Evolutionary conservation across 2,797 vertebrate genomes (phyloP), one percentile per base, ranked within the genome.

Genomic region (Lutjanus argentimaculatus): DNA sequence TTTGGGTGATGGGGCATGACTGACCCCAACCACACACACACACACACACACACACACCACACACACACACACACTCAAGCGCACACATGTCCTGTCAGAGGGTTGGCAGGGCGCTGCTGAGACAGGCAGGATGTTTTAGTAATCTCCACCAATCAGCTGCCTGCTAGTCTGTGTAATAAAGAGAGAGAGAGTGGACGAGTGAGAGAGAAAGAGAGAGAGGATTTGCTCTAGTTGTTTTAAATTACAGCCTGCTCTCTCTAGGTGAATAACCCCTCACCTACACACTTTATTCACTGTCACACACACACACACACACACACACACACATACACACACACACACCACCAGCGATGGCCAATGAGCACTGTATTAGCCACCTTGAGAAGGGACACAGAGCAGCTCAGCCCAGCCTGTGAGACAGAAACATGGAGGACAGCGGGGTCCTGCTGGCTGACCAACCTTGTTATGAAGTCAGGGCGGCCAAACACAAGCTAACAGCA

Each of bases 141-240:
- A 97, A 97, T 97, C 96, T 97, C 93, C 95, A 95, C 95, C 96
- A 97, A 97, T 97, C 96, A 96, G 95, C 95, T 97, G 95, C 95
- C 94, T 97, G 96, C 95, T 97, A 95, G 96, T 94, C 95, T 97
- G 95, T 97, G 96, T 97, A 97, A 97, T 97, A 93, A 93, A 94
- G 83, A 77, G 90, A 94, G 88, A 77, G 81, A n/a, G 40, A 65
- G 77, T 81, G 25, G 30, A 62, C 81, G 36, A 48, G 45, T 19
- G 46, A 55, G 53, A n/a, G 78, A 30, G 68, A 92, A 82, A 67
- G 87, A 92, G 89, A 88, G 83, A 63, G 88, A 92, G 90, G 88
- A 91, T 88, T 66, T 87, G 91, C 91, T 90, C 93, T 94, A 84
- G 91, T 95, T 95, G 94, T 92, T 96, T 95, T 95, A 95, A 95